phyloP scores from a whole-genome alignment of 92 coral and sea anemone genomes.

The Bergia sp. region DNA sequence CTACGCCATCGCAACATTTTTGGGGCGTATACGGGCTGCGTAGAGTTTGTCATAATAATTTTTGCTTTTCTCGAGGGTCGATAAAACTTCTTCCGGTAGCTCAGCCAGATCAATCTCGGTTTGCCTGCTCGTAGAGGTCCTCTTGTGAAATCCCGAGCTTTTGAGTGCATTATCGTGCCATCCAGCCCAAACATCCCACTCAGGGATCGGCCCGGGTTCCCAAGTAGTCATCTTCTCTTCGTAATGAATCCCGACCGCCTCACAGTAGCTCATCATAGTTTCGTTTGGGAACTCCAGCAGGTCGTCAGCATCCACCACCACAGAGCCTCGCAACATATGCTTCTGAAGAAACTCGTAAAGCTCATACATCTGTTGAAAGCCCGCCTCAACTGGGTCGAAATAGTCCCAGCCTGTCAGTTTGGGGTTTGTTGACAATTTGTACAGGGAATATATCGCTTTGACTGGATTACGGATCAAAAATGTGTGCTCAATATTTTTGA shows the following conservation, averaged over 20 bases:
- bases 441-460: constrained; percentile 81
- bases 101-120: constrained; percentile 25
- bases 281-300: constrained; percentile 80
- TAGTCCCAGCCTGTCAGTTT: constrained; percentile 95
- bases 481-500: constrained; percentile 77
- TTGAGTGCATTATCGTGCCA: constrained; percentile 94
- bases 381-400: constrained; percentile 89
- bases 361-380: constrained; percentile 89
- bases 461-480: constrained; percentile 89
- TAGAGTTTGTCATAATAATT: constrained; percentile 64
- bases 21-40: constrained; percentile 52
- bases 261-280: constrained; percentile 85
- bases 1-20: constrained; percentile 11
- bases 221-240: constrained; percentile 90
- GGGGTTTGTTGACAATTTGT: constrained; percentile 87
- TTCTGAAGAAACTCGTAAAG: constrained; percentile 76
- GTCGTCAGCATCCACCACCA: constrained; percentile 96
- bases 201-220: constrained; percentile 90
- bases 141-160: constrained; percentile 76
- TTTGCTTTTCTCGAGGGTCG: constrained; percentile 58
- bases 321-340: constrained; percentile 67
- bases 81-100: constrained; percentile 61
- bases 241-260: constrained; percentile 80
- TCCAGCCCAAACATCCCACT: constrained; percentile 92
- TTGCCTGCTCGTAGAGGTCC: constrained; percentile 1